Evolutionary conservation across 2,797 vertebrate genomes (phyloP), one percentile per base, ranked within the genome.

Genomic region (Schizopygopsis pylzovi): DNA sequence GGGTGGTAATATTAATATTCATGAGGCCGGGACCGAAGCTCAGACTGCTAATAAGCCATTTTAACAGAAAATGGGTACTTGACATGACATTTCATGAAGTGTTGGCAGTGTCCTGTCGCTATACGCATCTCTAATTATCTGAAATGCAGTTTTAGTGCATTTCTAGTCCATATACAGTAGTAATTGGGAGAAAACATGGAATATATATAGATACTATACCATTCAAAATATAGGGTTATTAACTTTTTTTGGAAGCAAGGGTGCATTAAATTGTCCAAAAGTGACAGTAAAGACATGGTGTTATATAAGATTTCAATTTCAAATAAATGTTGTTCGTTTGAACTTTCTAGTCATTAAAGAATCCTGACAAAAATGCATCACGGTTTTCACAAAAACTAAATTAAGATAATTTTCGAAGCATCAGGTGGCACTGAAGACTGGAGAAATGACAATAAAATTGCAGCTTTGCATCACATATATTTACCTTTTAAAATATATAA

Each of bases 31-130:
- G 65, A 33, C 39, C 7, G 37, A 79, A 79, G 83, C 65, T 79
- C 52, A 61, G 83, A 85, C 75, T 85, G 83, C 83, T 85, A 85
- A 85, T 47, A 85, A 85, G 83, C 72, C 39, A 84, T 84, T 77
- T 84, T 77, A 77, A 22, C 15, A 43, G 82, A 18, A 76, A 84
- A 67, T 28, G 22, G 22, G 22, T 59, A 28, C 33, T 54, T 79
- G 76, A 79, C 65, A 59, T 71, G 52, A 61, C 49, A 84, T 84
- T 54, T 84, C 33, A 77, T 67, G 61, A 25, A 68, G 22, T 47
- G 41, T 16, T 25, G 4, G 54, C 11, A 75, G 25, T 39, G 8
- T 39, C 20, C 52, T 56, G 33, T 47, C 10, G 25, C 33, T 65
- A 39, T 65, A 45, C 3, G 12, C 13, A 76, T 25, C 45, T 61